A percentile compares a stretch with the other conserved stretches of the same genome.
Evolutionary conservation across 2,888 invertebrate species (phyloP).

Genomic region (Plusia festucae): DNA sequence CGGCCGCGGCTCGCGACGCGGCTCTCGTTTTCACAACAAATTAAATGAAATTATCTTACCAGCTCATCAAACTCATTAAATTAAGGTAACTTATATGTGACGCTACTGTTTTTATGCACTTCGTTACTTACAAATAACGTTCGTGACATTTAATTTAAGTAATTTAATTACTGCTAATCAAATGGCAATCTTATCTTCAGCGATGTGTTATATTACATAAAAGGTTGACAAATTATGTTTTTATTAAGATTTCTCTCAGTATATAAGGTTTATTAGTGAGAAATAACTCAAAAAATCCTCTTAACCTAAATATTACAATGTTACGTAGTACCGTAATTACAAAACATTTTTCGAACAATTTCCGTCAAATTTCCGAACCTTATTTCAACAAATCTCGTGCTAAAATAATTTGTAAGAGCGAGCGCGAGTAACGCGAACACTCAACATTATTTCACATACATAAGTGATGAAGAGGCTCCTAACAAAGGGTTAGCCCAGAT

Average conservation of each 20-base stretch:
- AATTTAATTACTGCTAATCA: slow-evolving; percentile 28
- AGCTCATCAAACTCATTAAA: slow-evolving; percentile 20
- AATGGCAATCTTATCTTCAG: slow-evolving; percentile 20
- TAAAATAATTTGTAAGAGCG: slow-evolving; percentile 17
- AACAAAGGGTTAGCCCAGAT: slow-evolving; percentile 60
- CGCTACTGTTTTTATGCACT: slow-evolving; percentile 25
- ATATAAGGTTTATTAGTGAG: background rate
- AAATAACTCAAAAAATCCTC: background rate
- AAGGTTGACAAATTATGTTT: slow-evolving; percentile 12
- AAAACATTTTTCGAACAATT: slow-evolving; percentile 26
- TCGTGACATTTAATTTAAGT: slow-evolving; percentile 37
- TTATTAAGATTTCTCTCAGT: background rate
- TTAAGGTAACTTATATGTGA: slow-evolving; percentile 16
- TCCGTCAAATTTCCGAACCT: slow-evolving; percentile 20
- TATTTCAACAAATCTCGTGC: slow-evolving; percentile 28
- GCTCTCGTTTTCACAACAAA: slow-evolving; percentile 8
- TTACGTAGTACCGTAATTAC: background rate
- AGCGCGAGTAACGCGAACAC: slow-evolving; percentile 18
- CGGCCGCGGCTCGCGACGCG: too few species aligned
- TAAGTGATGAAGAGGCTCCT: slow-evolving; percentile 48
- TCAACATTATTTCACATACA: slow-evolving; percentile 48
- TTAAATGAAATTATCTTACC: slow-evolving; percentile 13
- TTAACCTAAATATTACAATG: background rate
- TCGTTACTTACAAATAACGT: slow-evolving; percentile 33
- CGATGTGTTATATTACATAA: slow-evolving; percentile 22